Base-by-base conservation (phyloP, 2,113 vertebrate species). In the Taxidea taxus region DNA sequence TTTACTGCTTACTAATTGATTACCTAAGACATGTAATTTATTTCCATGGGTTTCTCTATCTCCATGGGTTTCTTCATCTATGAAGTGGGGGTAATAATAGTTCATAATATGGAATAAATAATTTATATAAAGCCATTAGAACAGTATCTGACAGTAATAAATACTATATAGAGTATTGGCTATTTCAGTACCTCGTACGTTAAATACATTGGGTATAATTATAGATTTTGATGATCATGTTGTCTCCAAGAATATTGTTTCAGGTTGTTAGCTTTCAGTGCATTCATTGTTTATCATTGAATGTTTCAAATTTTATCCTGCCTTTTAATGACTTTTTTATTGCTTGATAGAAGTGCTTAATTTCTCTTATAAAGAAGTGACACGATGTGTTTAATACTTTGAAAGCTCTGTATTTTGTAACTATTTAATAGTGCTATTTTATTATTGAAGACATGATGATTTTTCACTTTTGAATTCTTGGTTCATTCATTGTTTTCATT, bases 361-460 rank as follows among this genome's bases (percentile, higher is more conserved):
- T 95, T 97, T 94, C 39, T 92, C 64, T 93, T 93, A 47, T 78
- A 81, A 82, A 12, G 42, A 77, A 91, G n/a, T 86, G 49, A 96
- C 66, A 77, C 4, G 86, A 5, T 97, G 16, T 87, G 66, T 78
- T 90, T 56, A 95, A 29, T 78, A n/a, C 86, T 92, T 83, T 95
- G 21, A 85, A 93, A 89, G 2, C 15, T 96, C 97, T 87, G 2
- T 90, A 56, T 93, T 93, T 83, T 44, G 8, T 90, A 58, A 60
- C 23, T 96, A 3, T 72, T 74, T 66, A 56, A 64, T 54, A 90
- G 2, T 94, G 49, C 49, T 90, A 4, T 86, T 96, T 91, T 85
- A 54, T 90, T 60, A 87, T 54, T 91, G 64, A 94, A 91, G 62
- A 11, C 42, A 83, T 90, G 16, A 31, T 80, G 29, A 74, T 81